Evolutionary conservation across 2,888 invertebrate genomes (phyloP), one percentile per base, ranked within the genome.

Genomic region (Cephus sareptanus): DNA sequence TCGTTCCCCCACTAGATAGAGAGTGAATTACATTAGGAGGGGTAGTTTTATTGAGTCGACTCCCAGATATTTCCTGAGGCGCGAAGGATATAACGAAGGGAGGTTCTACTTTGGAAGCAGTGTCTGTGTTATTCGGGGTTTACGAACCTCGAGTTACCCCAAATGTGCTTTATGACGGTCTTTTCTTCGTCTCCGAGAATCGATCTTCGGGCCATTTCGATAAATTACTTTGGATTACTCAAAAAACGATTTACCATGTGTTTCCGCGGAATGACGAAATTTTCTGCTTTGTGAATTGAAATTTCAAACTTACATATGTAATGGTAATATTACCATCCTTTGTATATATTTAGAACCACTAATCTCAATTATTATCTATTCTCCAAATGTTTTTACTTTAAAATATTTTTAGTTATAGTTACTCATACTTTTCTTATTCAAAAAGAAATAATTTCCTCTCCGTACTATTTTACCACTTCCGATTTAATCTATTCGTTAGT

Each of bases 1-100:
- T 56, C 74, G 73, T 40, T 74, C 76, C 74, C 79, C 75, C 76
- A 33, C 78, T 77, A 69, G 34, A 75, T 71, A 69, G 77, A 80
- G 81, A 83, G 82, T 83, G 85, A 87, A 87, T 87, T 86, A 84
- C 83, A 87, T 87, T 86, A 85, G 83, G 82, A 80, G 79, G 80
- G 79, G 82, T 81, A 86, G 83, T 87, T 87, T 87, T 84, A 84
- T 85, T 85, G 82, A 83, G 83, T 84, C 85, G 80, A 82, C 83
- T 80, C 80, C 80, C 79, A 82, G 80, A 85, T 82, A 81, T 79
- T 84, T 84, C 77, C 80, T 81, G 77, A 77, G 69, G 79, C 56
- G 75, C 68, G 71, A 71, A 34, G 34, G 71, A 34, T 71, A 71
- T 31, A 34, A 56, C 56, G 23, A 56, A 56, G 56, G 56, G 56